Conservation (phyloP, 2,113 vertebrate genomes). For the Nestor notabilis region DNA sequence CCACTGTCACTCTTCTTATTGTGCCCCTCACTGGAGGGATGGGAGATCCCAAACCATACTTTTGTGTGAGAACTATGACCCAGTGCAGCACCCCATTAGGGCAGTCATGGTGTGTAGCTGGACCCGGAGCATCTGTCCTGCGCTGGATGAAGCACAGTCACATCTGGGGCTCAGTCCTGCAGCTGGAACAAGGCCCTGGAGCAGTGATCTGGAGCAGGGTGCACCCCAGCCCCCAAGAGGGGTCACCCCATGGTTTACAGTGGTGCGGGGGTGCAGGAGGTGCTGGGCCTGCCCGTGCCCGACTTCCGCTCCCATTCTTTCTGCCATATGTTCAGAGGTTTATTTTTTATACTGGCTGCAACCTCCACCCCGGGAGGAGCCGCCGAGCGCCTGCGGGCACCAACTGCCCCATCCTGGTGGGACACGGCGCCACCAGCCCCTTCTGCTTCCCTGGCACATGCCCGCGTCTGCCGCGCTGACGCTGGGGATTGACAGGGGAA, state of each 20-base stretch:
- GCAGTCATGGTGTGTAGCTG: rapidly evolving
- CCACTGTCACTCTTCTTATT: background rate
- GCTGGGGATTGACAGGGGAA: background rate
- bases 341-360: constrained; percentile 30
- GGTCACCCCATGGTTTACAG: background rate
- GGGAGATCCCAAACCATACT: rapidly evolving
- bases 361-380: background rate
- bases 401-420: background rate
- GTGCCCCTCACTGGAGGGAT: background rate
- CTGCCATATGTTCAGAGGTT: constrained; percentile 27
- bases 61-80: background rate
- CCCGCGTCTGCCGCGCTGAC: background rate
- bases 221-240: background rate
- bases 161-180: background rate
- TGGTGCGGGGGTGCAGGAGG: background rate
- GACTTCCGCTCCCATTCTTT: background rate
- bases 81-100: background rate
- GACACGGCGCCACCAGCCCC: background rate
- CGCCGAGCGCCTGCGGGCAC: rapidly evolving
- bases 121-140: rapidly evolving
- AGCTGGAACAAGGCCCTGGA: background rate
- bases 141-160: rapidly evolving
- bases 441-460: background rate
- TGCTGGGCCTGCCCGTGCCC: background rate
- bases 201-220: rapidly evolving